Evolutionary conservation across 2,888 invertebrate genomes (phyloP), one percentile per base, ranked within the genome.

Genomic region (Zeuzera pyrina): DNA sequence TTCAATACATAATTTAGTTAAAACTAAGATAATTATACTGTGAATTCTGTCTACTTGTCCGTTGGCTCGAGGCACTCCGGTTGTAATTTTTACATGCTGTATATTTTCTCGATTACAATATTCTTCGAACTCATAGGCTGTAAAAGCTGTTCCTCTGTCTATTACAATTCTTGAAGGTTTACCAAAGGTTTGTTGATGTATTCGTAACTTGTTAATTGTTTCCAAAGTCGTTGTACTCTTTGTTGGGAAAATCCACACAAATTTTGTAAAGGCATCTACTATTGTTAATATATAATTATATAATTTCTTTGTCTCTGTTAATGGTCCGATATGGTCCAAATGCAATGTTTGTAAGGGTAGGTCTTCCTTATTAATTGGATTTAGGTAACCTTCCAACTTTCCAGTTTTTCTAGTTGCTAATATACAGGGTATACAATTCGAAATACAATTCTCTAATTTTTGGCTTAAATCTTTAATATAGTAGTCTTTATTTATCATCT

Each of bases 101-200:
- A 71, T 65, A 0, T 40, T 39, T 33, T 69, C 57, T 2, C 45
- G 45, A n/a, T 45, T 15, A 38, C 66, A 64, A 36, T 63, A 69
- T 0, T 52, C 37, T 35, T 43, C 13, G 29, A 68, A 68, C 3
- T 48, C 51, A 5, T 42, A 31, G 0, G 62, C 48, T 1, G 54
- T 59, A 34, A 57, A 72, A 3, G 70, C 63, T 2, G 59, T 38
- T 8, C 62, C 66, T 37, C 47, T 38, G 34, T 67, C 64, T 0
- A 57, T 49, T 2, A 65, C 49, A 4, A 62, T 55, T 15, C 46
- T 41, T n/a, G 12, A 32, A 5, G 67, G 64, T 37, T 60, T 60
- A 3, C 64, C 67, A 48, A 66, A 69, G 3, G 29, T 41, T 10
- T 42, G 38, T 27, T 57, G 54, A 16, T 61, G 59, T 2, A 36